Evolutionary conservation across 2,797 vertebrate genomes (phyloP), one percentile per base, ranked within the genome.

Genomic region (Sciurus carolinensis): DNA sequence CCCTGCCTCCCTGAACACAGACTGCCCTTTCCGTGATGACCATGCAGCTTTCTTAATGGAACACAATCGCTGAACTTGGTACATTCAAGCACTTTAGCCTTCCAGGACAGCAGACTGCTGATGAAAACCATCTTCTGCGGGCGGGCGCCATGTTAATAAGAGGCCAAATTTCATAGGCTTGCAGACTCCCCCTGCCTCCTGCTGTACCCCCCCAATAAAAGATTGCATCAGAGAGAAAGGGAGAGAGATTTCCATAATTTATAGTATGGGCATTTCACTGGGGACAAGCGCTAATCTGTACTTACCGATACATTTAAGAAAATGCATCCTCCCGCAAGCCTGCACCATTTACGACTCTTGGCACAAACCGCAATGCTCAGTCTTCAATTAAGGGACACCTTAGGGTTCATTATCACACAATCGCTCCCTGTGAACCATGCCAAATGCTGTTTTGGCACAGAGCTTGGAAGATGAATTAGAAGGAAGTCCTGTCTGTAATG

Each of bases 321-420:
- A 99, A 99, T 99, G 99, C 98, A 99, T 98, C 98, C 98, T 98
- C 99, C 98, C 97, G 52, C 98, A 98, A 98, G 99, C 98, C 99
- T 98, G 98, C 93, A 85, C 98, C 98, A 99, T 99, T 99, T 99
- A 99, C 97, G 98, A 99, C 98, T 98, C 97, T 98, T 98, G 98
- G 99, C 98, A 98, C 98, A 98, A 98, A 98, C 98, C 99, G 98
- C 98, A 98, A 98, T 98, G 97, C 98, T 98, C 99, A 98, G 98
- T 99, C 98, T 99, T 99, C 99, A 99, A 99, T 99, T 99, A 99
- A 98, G 98, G 99, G 99, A 99, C 99, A 99, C 99, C 99, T 99
- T 99, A 98, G 99, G 98, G 98, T 98, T 99, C 98, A 99, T 99
- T 99, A 99, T 98, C 98, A 99, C 98, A 98, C 99, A 99, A 98